phyloP scores from a whole-genome alignment of 1,140 invertebrate species.

The Dreissena rostriformis region DNA sequence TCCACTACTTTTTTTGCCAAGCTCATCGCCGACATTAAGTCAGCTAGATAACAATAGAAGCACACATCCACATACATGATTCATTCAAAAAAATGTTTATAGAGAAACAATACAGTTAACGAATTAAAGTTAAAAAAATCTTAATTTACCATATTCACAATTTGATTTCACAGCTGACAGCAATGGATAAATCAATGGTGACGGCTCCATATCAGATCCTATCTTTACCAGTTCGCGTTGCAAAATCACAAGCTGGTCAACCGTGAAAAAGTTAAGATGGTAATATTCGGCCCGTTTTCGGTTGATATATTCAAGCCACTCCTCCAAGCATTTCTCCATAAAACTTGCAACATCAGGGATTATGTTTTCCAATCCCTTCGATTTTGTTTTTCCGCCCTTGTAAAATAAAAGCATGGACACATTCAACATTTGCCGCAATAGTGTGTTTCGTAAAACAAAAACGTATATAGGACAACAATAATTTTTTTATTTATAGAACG shows the following conservation, averaged over 20 bases:
- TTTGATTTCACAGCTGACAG: slow-evolving; percentile 62
- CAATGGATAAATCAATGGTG: slow-evolving; percentile 62
- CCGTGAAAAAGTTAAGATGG: slow-evolving; percentile 73
- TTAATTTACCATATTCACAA: slow-evolving; percentile 54
- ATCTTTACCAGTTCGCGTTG: slow-evolving; percentile 68
- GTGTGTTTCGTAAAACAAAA: no score
- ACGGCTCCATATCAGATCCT: slow-evolving; percentile 38
- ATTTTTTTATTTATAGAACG: no score
- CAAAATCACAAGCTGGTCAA: slow-evolving; percentile 74
- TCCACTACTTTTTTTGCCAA: no score
- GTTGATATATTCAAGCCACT: slow-evolving; percentile 72
- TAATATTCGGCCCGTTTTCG: slow-evolving; percentile 65
- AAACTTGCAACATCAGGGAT: slow-evolving; percentile 68
- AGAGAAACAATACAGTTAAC: no score
- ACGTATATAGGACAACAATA: no score
- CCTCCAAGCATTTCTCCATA: slow-evolving; percentile 70
- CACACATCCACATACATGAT: no score
- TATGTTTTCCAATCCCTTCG: slow-evolving; percentile 4
- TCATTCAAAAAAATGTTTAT: not conserved
- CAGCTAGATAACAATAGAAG: no score
- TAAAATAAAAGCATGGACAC: no score
- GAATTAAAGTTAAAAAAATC: no score
- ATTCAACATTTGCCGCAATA: no score
- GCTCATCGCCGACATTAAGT: no score
- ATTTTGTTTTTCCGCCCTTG: not conserved